These are phyloP conservation scores for Fulica atra DNA, from an alignment of 2,113 vertebrate genomes.

Conservation along the genomic window DNA sequence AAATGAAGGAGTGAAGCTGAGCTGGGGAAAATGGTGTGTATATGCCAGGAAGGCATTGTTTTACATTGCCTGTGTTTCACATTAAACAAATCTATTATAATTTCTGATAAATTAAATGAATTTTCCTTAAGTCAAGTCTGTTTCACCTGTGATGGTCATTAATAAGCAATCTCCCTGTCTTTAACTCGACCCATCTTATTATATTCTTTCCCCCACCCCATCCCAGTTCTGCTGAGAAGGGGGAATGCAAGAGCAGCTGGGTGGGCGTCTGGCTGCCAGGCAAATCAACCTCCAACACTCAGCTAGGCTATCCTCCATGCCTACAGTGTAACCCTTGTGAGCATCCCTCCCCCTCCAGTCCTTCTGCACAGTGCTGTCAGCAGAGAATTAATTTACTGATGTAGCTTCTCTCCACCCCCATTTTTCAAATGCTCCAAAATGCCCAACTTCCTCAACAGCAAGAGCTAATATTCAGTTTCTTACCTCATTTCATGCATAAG, in stretches of 20 bases:
- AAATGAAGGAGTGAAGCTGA: too few relatives aligned
- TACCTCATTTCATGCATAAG: not conserved
- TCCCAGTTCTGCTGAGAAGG: not conserved
- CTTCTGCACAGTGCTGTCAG: not conserved
- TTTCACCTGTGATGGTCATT: not conserved
- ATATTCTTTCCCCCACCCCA: not conserved
- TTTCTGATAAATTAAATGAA: not conserved
- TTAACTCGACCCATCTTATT: not conserved
- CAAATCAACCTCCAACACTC: too few relatives aligned
- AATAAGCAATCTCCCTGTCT: not conserved
- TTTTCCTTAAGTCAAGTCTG: not conserved
- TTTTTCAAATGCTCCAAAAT: not conserved
- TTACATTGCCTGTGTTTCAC: not conserved
- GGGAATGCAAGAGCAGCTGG: too few relatives aligned
- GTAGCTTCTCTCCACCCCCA: not conserved
- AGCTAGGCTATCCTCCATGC: not conserved
- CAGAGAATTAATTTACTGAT: not conserved
- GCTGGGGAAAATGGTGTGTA: too few relatives aligned
- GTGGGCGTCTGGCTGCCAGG: not conserved
- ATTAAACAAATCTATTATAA: not conserved
- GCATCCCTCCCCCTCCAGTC: not conserved
- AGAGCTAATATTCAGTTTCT: not conserved
- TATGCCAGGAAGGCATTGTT: not conserved
- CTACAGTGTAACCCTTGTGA: not conserved
- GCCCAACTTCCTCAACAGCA: not conserved